These are phyloP conservation scores for Numida meleagris DNA, from an alignment of 2,113 vertebrate species.

Conservation along the genomic window DNA sequence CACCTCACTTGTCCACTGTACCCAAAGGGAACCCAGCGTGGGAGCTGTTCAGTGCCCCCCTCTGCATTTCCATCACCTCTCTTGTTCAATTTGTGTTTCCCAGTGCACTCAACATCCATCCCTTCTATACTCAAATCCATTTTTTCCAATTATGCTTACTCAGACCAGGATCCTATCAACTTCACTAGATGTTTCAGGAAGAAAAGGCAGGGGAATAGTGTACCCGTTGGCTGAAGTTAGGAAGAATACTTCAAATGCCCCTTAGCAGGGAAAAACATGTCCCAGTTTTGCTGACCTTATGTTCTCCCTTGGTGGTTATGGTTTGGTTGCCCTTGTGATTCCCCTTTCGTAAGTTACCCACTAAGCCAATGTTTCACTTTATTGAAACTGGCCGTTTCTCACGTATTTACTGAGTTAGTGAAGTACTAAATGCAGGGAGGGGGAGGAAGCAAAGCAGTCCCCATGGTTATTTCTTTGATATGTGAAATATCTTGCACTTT, in stretches of 20 bases:
- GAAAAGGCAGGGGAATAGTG: not conserved
- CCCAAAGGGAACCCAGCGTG: not conserved
- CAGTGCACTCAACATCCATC: not conserved
- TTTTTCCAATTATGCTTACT: not conserved
- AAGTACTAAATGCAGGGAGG: not conserved
- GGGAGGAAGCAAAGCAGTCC: not conserved
- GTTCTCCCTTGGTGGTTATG: not conserved
- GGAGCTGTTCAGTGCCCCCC: not conserved
- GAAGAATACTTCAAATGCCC: not conserved
- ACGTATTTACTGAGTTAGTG: not conserved
- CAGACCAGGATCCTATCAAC: too few relatives aligned
- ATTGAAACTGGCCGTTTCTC: not conserved
- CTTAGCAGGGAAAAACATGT: not conserved
- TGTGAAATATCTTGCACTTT: not conserved
- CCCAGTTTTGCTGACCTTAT: not conserved
- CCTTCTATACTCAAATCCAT: not conserved
- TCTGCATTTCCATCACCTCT: not conserved
- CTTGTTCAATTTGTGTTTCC: not conserved
- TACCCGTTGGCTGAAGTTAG: too few relatives aligned
- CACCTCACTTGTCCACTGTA: not conserved
- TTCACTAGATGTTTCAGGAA: not conserved
- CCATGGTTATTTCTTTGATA: not conserved
- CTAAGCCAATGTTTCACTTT: fast-evolving
- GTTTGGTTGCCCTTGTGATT: not conserved
- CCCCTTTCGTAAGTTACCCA: fast-evolving